Evolutionary conservation across 2,113 vertebrate genomes (phyloP).

Genomic region (Cryptotis parvus): DNA sequence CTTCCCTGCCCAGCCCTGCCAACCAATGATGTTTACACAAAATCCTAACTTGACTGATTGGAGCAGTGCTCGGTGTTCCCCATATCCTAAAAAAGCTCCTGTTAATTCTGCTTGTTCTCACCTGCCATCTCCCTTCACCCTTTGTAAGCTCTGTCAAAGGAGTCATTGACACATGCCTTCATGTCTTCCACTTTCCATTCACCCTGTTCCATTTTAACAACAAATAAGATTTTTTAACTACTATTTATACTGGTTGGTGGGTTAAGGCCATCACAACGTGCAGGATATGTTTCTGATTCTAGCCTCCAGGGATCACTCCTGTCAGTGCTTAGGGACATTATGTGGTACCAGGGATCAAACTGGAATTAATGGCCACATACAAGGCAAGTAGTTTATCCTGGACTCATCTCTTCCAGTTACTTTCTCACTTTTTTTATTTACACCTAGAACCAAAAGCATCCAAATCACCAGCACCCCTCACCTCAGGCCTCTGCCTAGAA

Average conservation of each 20-base stretch:
- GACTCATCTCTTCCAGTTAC: no score
- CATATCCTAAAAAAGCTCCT: constrained; percentile 56
- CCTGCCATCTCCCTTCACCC: not conserved
- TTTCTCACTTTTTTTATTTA: no score
- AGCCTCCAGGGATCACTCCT: no score
- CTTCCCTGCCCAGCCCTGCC: not conserved
- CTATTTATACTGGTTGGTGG: not conserved
- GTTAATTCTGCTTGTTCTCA: constrained; percentile 18
- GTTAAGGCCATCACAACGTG: no score
- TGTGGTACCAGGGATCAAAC: no score
- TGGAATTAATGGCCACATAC: no score
- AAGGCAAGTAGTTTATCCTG: not conserved
- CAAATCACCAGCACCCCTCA: not conserved
- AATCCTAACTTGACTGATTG: constrained; percentile 51
- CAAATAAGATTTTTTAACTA: not conserved
- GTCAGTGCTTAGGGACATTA: no score
- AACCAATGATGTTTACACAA: constrained; percentile 24
- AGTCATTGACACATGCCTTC: not conserved
- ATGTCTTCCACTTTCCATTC: not conserved
- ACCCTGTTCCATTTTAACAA: constrained; percentile 5
- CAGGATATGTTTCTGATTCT: no score
- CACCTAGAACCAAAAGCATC: not conserved
- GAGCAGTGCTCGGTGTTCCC: constrained; percentile 53
- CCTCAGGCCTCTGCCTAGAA: not conserved
- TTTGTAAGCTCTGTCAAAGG: constrained; percentile 20